Evolutionary conservation across 2,888 invertebrate genomes (phyloP).

Genomic region (Drosophila cognata): DNA sequence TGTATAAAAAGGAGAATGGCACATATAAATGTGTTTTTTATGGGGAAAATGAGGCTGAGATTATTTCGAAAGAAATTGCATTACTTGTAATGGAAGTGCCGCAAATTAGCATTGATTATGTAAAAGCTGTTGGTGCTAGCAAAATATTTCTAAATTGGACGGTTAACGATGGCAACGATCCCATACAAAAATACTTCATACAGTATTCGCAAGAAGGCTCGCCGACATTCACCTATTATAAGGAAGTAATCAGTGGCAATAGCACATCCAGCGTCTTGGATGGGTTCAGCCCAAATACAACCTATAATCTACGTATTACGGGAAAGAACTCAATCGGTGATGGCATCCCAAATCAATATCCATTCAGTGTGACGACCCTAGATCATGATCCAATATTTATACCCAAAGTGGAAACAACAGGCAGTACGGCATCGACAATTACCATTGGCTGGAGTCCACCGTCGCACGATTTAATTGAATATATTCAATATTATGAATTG

Average conservation of each 20-base stretch:
- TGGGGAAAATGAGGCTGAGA: constrained; percentile 80
- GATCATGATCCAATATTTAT: constrained; percentile 91
- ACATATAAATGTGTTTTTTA: constrained; percentile 87
- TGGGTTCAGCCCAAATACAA: constrained; percentile 88
- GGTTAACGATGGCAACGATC: constrained; percentile 90
- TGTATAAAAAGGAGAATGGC: constrained; percentile 90
- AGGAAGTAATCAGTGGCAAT: constrained; percentile 87
- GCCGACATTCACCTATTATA: constrained; percentile 87
- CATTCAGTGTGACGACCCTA: constrained; percentile 87
- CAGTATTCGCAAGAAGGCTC: constrained; percentile 87
- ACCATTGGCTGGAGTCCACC: constrained; percentile 93
- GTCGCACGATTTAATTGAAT: constrained; percentile 88
- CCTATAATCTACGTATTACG: constrained; percentile 88
- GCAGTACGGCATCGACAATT: constrained; percentile 88
- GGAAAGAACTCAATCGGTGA: constrained; percentile 89
- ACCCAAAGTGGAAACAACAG: constrained; percentile 92
- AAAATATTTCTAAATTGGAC: constrained; percentile 94
- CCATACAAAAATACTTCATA: constrained; percentile 87
- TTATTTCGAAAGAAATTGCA: constrained; percentile 85
- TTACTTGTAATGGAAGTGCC: constrained; percentile 90
- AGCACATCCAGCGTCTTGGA: constrained; percentile 90
- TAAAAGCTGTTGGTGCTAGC: constrained; percentile 90
- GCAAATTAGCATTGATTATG: constrained; percentile 89
- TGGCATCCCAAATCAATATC: constrained; percentile 86
- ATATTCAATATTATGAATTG: constrained; percentile 91